Evolutionary conservation across 2,797 vertebrate genomes (phyloP).

Genomic region (Halcyon smyrnensis): DNA sequence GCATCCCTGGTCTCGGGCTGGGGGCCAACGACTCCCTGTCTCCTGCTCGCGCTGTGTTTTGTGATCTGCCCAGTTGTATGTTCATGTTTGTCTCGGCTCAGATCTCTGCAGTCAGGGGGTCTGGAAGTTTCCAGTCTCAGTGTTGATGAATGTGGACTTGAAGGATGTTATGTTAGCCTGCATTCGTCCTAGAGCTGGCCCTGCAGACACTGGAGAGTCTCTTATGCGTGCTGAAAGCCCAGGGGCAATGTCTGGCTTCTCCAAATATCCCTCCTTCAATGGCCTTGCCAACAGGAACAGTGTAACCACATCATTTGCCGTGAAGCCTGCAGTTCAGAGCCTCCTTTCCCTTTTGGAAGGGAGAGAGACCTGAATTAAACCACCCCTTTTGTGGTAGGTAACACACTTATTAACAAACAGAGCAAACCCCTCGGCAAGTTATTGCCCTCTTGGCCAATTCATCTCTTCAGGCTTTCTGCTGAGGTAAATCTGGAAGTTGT

Average conservation of each 20-base stretch:
- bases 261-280: neutral
- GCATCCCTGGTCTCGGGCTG: neutral
- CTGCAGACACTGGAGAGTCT: neutral
- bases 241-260: neutral
- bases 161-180: neutral
- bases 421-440: neutral
- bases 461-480: neutral
- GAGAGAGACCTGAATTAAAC: neutral
- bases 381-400: neutral
- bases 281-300: neutral
- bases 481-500: neutral
- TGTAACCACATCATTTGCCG: neutral
- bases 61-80: neutral
- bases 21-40: neutral
- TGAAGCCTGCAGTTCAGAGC: neutral
- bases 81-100: accelerated
- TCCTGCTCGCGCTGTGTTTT: neutral
- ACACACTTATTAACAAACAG: neutral
- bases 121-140: neutral
- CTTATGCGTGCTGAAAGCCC: neutral
- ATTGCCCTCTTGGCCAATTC: neutral
- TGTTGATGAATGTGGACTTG: neutral
- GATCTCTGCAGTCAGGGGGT: accelerated
- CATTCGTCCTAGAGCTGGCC: neutral
- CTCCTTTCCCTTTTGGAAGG: neutral